A percentile compares a stretch with the other conserved stretches of the same genome.
Evolutionary conservation across 2,113 vertebrate species (phyloP).

Genomic region (Etia nguti): DNA sequence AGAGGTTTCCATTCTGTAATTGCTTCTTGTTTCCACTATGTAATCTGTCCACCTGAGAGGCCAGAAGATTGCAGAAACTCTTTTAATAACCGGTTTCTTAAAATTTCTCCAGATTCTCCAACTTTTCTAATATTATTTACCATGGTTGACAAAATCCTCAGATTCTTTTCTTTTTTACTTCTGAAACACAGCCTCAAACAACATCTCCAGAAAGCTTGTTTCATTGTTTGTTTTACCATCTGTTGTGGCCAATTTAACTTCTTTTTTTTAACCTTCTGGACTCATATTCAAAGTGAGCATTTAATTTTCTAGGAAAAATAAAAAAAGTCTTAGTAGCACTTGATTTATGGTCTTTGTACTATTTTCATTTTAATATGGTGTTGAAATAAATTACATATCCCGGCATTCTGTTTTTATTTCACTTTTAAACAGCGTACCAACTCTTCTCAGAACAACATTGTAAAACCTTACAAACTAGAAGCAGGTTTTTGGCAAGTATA

Average conservation of each 20-base stretch:
- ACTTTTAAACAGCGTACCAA: neutral
- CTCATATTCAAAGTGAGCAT: neutral
- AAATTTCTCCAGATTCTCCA: neutral
- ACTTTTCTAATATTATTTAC: neutral
- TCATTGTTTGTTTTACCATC: neutral
- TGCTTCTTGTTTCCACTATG: neutral
- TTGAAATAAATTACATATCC: neutral
- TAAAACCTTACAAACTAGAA: neutral
- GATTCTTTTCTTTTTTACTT: neutral
- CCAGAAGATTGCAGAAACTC: neutral
- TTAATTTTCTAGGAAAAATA: neutral
- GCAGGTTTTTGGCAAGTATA: neutral
- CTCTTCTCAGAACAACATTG: neutral
- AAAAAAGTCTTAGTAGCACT: neutral
- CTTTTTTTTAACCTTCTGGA: neutral
- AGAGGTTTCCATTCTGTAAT: neutral
- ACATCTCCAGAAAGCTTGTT: neutral
- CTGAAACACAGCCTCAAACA: neutral
- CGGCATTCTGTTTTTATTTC: neutral
- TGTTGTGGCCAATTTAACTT: neutral
- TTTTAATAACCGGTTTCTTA: neutral
- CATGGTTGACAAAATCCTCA: neutral
- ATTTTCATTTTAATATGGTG: neutral
- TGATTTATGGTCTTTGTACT: neutral
- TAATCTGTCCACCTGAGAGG: neutral